Conservation (phyloP, 2,888 invertebrate genomes). For the Bimastos eiseni region DNA sequence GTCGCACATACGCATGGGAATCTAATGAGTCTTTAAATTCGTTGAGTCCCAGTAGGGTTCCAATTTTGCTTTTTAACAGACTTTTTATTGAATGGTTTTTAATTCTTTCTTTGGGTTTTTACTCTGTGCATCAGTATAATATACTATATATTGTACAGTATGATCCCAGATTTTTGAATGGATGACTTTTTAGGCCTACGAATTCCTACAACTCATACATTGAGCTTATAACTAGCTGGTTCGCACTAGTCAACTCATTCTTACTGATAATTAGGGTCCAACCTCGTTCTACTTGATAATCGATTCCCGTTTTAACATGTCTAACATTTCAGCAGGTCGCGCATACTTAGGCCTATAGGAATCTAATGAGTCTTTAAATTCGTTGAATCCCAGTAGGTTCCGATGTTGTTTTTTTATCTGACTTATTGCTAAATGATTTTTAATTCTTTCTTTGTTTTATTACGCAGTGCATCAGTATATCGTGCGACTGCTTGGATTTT, state of each 20-base stretch:
- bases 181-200: no score
- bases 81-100: not conserved
- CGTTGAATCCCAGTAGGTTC: no score
- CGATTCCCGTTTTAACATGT: not conserved
- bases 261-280: not conserved
- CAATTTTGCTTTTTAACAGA: no score
- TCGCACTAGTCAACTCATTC: no score
- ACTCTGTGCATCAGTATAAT: not conserved
- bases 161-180: no score
- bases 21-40: not conserved
- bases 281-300: not conserved
- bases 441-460: not conserved
- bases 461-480: not conserved
- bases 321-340: not conserved
- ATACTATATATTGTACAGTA: no score
- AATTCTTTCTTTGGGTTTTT: not conserved
- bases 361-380: not conserved
- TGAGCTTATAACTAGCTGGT: no score
- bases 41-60: no score
- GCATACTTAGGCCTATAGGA: not conserved
- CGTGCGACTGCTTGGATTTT: not conserved
- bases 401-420: no score
- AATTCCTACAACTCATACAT: no score
- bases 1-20: not conserved
- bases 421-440: not conserved